Conservation (phyloP, 2,113 vertebrate genomes). For the Nerophis lumbriciformis region DNA sequence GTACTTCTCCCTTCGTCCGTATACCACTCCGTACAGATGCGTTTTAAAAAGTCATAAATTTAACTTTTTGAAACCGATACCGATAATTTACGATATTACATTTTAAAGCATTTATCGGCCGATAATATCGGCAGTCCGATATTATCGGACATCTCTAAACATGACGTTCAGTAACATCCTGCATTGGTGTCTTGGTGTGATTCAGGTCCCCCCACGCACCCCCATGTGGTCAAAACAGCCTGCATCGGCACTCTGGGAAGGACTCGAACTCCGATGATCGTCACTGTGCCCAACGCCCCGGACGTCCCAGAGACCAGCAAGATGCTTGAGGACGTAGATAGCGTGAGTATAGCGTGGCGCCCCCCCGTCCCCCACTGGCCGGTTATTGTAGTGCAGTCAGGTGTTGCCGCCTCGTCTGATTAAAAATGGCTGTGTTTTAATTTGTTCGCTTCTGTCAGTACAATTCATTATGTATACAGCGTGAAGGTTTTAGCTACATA, state of each 20-base stretch:
- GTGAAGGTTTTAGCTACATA: too few relatives aligned
- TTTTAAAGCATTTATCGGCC: too few relatives aligned
- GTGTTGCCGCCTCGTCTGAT: not conserved
- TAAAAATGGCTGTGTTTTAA: too few relatives aligned
- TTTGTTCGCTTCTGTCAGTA: too few relatives aligned
- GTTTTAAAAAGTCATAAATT: too few relatives aligned
- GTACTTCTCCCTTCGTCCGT: too few relatives aligned
- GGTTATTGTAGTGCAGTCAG: constrained; percentile 2
- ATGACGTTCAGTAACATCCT: constrained; percentile 1
- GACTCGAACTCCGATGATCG: constrained; percentile 87
- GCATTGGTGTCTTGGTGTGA: not conserved
- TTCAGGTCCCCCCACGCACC: constrained; percentile 75
- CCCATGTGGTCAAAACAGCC: constrained; percentile 91
- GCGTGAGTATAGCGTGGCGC: constrained; percentile 75
- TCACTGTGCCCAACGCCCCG: constrained; percentile 89
- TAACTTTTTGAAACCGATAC: too few relatives aligned
- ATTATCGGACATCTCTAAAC: not conserved
- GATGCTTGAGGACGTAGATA: constrained; percentile 92
- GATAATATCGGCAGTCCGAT: too few relatives aligned
- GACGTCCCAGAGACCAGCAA: constrained; percentile 87
- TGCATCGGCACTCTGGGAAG: constrained; percentile 91
- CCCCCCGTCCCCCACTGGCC: constrained; percentile 9
- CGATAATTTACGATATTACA: too few relatives aligned
- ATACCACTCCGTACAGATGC: too few relatives aligned
- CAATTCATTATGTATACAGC: too few relatives aligned